These are phyloP conservation scores for Eumaeus atala DNA, from an alignment of 1,140 invertebrate genomes.

Conservation along the genomic window DNA sequence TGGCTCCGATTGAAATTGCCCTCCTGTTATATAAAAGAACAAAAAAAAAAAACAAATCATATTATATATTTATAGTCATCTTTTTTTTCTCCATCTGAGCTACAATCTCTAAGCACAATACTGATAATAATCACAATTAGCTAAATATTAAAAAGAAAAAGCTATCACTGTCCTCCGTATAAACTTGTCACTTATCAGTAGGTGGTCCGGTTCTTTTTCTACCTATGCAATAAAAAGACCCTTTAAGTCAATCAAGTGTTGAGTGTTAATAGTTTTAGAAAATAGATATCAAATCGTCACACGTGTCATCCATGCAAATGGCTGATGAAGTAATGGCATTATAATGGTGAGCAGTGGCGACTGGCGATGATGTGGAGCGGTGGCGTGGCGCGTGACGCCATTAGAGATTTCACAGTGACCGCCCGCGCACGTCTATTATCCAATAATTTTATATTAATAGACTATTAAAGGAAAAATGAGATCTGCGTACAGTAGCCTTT, in stretches of 20 bases:
- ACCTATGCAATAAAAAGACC: neutral
- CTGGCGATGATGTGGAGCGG: neutral
- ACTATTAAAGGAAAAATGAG: neutral
- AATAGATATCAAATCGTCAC: conserved; percentile 6
- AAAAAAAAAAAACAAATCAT: too few relatives aligned
- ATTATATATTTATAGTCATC: too few relatives aligned
- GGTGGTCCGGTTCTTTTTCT: too few relatives aligned
- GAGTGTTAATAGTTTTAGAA: conserved; percentile 7
- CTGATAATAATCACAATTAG: too few relatives aligned
- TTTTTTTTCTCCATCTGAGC: too few relatives aligned
- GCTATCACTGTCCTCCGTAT: too few relatives aligned
- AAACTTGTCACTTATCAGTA: too few relatives aligned
- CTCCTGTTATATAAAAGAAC: too few relatives aligned
- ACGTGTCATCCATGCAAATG: conserved; percentile 8
- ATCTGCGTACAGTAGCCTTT: too few relatives aligned
- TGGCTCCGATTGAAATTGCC: too few relatives aligned
- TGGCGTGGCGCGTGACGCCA: conserved; percentile 4
- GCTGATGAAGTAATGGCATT: neutral
- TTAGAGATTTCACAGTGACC: conserved; percentile 6
- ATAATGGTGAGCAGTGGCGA: conserved; percentile 4
- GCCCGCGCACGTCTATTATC: neutral
- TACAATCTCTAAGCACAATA: too few relatives aligned
- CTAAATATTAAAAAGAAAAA: too few relatives aligned
- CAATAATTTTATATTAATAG: conserved; percentile 5
- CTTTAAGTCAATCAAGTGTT: neutral